Evolutionary conservation across 2,888 invertebrate species (phyloP).

Genomic region (Synanthedon formicaeformis): DNA sequence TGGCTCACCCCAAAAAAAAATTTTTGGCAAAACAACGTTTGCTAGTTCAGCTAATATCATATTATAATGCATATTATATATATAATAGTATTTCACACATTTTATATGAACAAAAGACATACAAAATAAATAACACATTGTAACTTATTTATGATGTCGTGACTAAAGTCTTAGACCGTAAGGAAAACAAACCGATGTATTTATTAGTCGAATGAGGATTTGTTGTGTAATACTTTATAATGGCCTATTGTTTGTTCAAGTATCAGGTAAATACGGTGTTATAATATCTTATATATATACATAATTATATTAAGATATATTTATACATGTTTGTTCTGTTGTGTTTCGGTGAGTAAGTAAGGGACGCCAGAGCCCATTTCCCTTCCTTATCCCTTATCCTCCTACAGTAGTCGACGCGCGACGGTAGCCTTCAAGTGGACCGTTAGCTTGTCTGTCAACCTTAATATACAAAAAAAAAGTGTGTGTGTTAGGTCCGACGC

Average conservation of each 20-base stretch:
- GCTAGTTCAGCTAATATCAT: not conserved
- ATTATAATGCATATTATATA: not conserved
- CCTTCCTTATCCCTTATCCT: too few relatives aligned
- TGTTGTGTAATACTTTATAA: conserved; percentile 15
- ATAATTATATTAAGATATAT: not conserved
- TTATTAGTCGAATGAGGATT: conserved; percentile 12
- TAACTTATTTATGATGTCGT: conserved; percentile 1
- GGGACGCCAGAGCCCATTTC: too few relatives aligned
- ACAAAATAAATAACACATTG: not conserved
- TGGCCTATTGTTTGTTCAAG: conserved; percentile 15
- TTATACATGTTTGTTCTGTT: not conserved
- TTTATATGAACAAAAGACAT: not conserved
- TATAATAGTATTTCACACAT: not conserved
- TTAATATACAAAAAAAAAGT: too few relatives aligned
- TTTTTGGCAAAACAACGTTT: too few relatives aligned
- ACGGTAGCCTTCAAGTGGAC: too few relatives aligned
- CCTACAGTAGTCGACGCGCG: too few relatives aligned
- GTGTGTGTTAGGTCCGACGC: too few relatives aligned
- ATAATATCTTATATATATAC: not conserved
- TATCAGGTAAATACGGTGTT: conserved; percentile 12
- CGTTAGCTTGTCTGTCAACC: too few relatives aligned
- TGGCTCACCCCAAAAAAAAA: too few relatives aligned
- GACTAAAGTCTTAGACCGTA: not conserved
- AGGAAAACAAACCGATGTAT: not conserved
- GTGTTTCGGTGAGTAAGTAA: too few relatives aligned